A percentile compares a stretch with the other conserved stretches of the same genome.
phyloP scores from a whole-genome alignment of 2,113 vertebrate genomes.

The Lepus americanus region DNA sequence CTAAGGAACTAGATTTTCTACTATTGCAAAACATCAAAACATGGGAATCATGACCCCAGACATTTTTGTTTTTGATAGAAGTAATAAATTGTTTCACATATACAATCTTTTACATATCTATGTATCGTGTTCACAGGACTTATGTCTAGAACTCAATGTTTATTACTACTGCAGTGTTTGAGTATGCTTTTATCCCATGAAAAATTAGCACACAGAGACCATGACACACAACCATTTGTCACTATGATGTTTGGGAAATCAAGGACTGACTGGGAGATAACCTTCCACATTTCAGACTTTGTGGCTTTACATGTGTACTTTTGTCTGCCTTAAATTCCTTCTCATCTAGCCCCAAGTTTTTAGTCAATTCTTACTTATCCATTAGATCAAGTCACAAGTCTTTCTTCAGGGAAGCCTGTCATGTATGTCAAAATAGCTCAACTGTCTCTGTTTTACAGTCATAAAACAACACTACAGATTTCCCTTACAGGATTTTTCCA shows the following conservation, averaged over 20 bases:
- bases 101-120: background rate
- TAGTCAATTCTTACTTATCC: background rate
- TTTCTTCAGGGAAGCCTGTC: background rate
- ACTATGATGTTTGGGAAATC: background rate
- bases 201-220: background rate
- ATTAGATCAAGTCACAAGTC: background rate
- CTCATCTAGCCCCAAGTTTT: background rate
- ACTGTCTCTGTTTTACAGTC: background rate
- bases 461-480: background rate
- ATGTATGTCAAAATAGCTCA: background rate
- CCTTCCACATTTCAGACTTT: background rate
- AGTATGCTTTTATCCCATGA: background rate
- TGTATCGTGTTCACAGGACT: background rate
- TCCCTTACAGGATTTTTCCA: background rate
- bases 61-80: background rate
- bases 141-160: background rate
- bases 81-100: background rate
- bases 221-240: background rate
- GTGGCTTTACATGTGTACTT: background rate
- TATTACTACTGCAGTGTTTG: background rate
- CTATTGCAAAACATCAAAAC: background rate
- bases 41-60: background rate
- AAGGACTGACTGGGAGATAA: background rate
- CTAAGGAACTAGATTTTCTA: accelerated
- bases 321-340: background rate